phyloP scores from a whole-genome alignment of 2,113 vertebrate species.

The Excalfactoria chinensis region DNA sequence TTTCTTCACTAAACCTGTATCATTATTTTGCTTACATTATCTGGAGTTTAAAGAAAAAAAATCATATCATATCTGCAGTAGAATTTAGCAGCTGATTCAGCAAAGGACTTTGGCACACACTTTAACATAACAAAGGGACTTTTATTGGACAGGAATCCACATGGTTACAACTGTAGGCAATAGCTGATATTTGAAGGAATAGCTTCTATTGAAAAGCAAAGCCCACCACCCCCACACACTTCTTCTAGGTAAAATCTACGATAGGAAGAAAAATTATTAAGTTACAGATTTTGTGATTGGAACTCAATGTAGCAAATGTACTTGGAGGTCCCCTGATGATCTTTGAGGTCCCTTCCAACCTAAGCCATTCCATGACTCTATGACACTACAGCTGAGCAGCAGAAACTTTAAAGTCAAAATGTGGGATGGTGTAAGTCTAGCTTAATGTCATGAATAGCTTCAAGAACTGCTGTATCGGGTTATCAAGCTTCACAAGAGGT shows the following conservation, averaged over 20 bases:
- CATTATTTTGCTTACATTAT: background rate
- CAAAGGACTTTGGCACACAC: background rate
- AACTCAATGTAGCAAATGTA: background rate
- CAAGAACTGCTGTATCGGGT: background rate
- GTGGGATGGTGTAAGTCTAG: background rate
- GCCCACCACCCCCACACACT: background rate
- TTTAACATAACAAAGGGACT: background rate
- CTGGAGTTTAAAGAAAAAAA: background rate
- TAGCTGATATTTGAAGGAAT: conserved; percentile 52
- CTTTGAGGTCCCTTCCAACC: too few species aligned
- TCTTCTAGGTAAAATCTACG: conserved; percentile 35
- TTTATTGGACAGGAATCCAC: background rate
- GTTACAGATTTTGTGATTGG: background rate
- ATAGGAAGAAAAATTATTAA: background rate
- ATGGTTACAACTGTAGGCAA: conserved; percentile 45
- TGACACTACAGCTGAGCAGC: background rate
- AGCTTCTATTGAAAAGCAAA: conserved; percentile 63
- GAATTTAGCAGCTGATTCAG: background rate
- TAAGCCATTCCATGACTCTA: too few species aligned
- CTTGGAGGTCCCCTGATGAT: too few species aligned
- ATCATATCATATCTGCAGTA: conserved; percentile 35
- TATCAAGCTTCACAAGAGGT: background rate
- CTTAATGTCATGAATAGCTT: background rate
- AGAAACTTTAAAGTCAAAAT: background rate
- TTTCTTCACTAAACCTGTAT: background rate